Evolutionary conservation across 2,113 vertebrate species (phyloP).

Genomic region (Crotalus horridus): DNA sequence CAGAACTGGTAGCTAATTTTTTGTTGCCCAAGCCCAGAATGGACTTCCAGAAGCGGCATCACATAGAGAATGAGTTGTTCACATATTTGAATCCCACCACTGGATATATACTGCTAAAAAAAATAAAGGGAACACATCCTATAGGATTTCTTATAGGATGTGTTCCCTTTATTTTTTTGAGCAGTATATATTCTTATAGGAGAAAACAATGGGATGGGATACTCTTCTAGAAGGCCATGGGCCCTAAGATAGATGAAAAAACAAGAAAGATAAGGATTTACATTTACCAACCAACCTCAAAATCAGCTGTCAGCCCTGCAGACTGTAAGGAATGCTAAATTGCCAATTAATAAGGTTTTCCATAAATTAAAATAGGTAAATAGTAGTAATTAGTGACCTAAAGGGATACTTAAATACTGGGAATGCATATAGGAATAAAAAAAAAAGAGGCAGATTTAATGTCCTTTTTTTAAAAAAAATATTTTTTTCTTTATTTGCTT

Average conservation of each 20-base stretch:
- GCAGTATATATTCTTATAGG: background rate
- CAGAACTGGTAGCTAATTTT: no score
- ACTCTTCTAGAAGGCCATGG: background rate
- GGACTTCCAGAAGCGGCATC: no score
- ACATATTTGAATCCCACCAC: no score
- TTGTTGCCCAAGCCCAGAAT: no score
- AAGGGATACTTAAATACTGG: background rate
- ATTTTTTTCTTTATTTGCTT: background rate
- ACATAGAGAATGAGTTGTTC: no score
- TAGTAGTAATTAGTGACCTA: background rate
- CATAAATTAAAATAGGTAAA: background rate
- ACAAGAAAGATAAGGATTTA: background rate
- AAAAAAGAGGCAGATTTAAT: background rate
- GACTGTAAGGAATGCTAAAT: background rate
- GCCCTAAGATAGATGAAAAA: background rate
- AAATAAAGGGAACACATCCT: no score
- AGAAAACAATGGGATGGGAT: background rate
- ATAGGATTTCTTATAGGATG: no score
- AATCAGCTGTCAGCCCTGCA: background rate
- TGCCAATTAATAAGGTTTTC: background rate
- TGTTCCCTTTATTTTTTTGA: no score
- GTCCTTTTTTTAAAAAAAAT: background rate
- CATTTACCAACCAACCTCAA: background rate
- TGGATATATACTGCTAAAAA: background rate
- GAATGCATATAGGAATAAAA: background rate